phyloP scores from a whole-genome alignment of 2,113 vertebrate species.

The Tychaedon coryphoeus region DNA sequence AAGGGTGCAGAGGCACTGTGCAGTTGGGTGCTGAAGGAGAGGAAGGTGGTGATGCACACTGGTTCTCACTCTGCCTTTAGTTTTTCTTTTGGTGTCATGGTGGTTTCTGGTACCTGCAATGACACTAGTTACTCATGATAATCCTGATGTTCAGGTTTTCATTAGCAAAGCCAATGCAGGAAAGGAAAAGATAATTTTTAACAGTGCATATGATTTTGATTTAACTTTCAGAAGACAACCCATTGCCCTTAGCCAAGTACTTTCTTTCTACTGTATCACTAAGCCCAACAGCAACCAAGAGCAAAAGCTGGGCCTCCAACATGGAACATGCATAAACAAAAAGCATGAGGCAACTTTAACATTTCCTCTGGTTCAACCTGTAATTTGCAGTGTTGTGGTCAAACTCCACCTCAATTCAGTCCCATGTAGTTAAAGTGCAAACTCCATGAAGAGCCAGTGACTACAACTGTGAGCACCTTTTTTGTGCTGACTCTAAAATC shows the following conservation, averaged over 20 bases:
- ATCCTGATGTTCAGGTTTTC: neutral
- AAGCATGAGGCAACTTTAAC: neutral
- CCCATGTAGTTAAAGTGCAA: neutral
- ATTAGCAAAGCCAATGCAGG: neutral
- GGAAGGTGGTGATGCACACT: neutral
- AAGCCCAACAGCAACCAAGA: neutral
- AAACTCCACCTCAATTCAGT: neutral
- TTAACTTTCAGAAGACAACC: neutral
- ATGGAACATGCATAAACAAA: neutral
- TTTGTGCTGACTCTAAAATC: neutral
- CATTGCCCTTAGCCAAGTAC: neutral
- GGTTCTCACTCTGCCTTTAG: neutral
- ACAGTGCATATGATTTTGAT: neutral
- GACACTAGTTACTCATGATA: neutral
- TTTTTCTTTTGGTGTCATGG: neutral
- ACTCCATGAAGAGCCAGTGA: neutral
- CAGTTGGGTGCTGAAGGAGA: neutral
- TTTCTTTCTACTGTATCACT: neutral
- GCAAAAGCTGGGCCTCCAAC: neutral
- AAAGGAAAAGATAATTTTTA: neutral
- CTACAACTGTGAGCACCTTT: neutral
- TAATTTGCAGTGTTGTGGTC: neutral
- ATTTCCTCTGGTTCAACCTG: neutral
- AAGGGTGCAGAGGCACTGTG: neutral
- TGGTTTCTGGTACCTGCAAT: neutral